Evolutionary conservation across 2,113 vertebrate genomes (phyloP), one percentile per base, ranked within the genome.

Genomic region (rabbit (Oryctolagus cuniculus)): DNA sequence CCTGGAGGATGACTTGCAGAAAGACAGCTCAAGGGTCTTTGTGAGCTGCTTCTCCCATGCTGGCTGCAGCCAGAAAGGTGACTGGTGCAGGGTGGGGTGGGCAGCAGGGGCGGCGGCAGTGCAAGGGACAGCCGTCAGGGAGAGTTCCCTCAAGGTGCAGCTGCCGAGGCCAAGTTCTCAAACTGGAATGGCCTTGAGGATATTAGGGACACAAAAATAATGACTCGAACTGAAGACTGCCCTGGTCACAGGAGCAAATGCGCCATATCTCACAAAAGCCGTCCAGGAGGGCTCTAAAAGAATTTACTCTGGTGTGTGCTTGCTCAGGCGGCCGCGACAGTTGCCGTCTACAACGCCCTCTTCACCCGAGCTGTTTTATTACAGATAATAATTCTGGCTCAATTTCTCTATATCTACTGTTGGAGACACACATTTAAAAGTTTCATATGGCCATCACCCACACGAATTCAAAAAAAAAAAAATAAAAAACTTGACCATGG

Each of bases 1-100:
- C 49, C 22, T 31, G 0, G 5, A 1, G 22, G 11, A 6, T 0
- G 2, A 15, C 49, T 51, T 24, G 24, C 29, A 5, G 4, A 19
- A 16, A 9, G 49, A 29, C 49, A 27, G 69, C 24, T 1, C 0
- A 17, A 1, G 2, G 8, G 53, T n/a, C 58, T 10, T 3, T 4
- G 27, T 49, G 17, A 17, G 24, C 55, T 6, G 61, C 25, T 38
- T 10, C 0, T 1, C 2, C 6, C 2, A 0, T 4, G 21, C 1
- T 2, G 44, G 22, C 51, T 6, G 15, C 0, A 10, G 51, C 0
- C 61, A 29, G 6, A 6, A 69, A 24, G 3, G 12, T 38, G 27
- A 34, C 25, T 3, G 0, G 31, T 44, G 5, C 17, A 4, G 66
- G 80, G 11, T 1, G 3, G 2, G 31, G 22, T 6, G 31, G 5